These are phyloP conservation scores for Grallaria varia DNA, from an alignment of 2,113 vertebrate genomes.

Conservation along the genomic window DNA sequence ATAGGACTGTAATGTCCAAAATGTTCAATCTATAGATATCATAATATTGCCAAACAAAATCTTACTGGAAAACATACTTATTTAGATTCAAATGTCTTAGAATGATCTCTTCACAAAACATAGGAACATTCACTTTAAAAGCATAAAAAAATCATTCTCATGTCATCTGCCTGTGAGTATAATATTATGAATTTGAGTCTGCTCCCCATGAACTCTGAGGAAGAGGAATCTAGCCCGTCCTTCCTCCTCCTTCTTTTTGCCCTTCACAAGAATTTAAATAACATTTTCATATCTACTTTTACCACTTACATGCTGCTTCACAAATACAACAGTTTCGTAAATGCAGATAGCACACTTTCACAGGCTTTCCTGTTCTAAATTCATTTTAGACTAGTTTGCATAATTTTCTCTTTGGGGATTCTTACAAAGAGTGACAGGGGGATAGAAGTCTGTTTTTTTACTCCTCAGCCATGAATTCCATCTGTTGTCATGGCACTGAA, in stretches of 20 bases:
- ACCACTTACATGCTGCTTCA: conserved; percentile 23
- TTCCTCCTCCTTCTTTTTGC: not conserved
- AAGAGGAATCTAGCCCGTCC: not conserved
- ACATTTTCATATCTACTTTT: conserved; percentile 31
- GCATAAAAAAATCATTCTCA: not conserved
- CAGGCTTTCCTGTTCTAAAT: conserved; percentile 47
- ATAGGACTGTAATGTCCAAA: not conserved
- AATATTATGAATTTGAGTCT: conserved; percentile 31
- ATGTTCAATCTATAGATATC: not conserved
- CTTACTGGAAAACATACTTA: not conserved
- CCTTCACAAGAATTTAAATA: conserved; percentile 10
- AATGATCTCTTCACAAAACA: not conserved
- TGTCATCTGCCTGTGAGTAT: conserved; percentile 1
- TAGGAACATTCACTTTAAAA: not conserved
- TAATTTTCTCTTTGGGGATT: conserved; percentile 64
- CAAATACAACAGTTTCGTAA: conserved; percentile 6
- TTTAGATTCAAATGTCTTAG: not conserved
- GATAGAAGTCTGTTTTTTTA: conserved; percentile 51
- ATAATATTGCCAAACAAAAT: not conserved
- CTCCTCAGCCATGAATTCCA: conserved; percentile 58
- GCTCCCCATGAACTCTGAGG: not conserved
- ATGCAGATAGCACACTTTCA: not conserved
- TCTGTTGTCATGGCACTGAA: conserved; percentile 71
- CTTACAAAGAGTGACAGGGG: conserved; percentile 57
- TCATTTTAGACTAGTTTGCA: conserved; percentile 32